Evolutionary conservation across 1,140 invertebrate species (phyloP), one percentile per base, ranked within the genome.

Genomic region (Uloborus diversus): DNA sequence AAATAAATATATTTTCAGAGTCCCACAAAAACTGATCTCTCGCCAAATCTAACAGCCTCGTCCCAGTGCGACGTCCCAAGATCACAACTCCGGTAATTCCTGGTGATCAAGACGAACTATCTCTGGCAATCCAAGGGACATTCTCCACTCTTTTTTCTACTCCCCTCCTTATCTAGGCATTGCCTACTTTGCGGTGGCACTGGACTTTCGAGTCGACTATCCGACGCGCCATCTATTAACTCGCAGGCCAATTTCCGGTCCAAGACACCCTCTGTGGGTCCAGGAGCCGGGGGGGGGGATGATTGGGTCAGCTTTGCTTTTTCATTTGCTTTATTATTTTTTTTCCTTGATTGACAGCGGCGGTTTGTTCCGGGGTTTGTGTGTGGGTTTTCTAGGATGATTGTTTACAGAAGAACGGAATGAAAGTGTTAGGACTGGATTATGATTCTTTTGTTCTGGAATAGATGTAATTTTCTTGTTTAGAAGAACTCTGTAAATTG

Each of bases 71-170:
- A 57, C 51, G 73, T 78, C 73, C 62, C 73, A 65, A 70, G 61
- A 65, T 65, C 61, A 65, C 57, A 35, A 47, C 61, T 66, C 73
- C 73, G 73, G 73, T 78, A 78, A 78, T 78, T 78, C 73, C 73
- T 78, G 62, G 62, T 78, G 73, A 78, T 78, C 73, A 78, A 78
- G 73, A 78, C 73, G 73, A 78, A 78, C 73, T 78, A 78, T 78
- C 73, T 66, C 25, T 62, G 73, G 32, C 73, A 78, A 78, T 78
- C 73, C 62, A 61, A 78, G 62, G 42, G 27, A n/a, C 51, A 32
- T 33, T 78, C 73, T 78, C 37, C 51, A 56, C 66, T 59, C 66
- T 56, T 62, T 11, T 66, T 64, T 14, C 32, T 42, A 4, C 32
- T 49, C 20, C 61, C 62, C 23, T 20, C 3, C 62, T 76, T 73